Evolutionary conservation across 53 echinoderm and acorn worm genomes (phyloP).

Genomic region (Hippasteria phrygiana): DNA sequence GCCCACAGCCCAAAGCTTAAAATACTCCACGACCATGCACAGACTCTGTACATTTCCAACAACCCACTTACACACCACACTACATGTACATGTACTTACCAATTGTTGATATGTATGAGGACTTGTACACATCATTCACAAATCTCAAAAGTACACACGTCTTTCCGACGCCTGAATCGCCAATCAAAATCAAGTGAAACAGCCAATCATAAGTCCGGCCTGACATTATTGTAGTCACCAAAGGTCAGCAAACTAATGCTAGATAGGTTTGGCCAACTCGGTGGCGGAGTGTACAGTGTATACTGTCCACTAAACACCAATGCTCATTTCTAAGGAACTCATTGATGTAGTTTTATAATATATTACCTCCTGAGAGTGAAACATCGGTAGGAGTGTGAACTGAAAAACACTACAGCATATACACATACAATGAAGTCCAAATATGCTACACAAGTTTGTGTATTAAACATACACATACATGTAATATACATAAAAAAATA

Average conservation of each 20-base stretch:
- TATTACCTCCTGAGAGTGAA: neutral
- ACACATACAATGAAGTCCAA: neutral
- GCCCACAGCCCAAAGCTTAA: too few relatives aligned
- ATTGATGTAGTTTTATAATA: too few relatives aligned
- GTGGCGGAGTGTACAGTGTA: too few relatives aligned
- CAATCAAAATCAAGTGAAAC: conserved; percentile 89
- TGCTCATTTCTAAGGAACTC: too few relatives aligned
- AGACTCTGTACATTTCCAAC: too few relatives aligned
- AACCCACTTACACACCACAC: too few relatives aligned
- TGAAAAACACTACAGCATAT: neutral
- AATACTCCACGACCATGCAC: too few relatives aligned
- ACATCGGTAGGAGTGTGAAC: neutral
- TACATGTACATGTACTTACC: too few relatives aligned
- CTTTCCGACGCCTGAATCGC: conserved; percentile 95
- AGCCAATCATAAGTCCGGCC: conserved; percentile 83
- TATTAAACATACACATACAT: neutral
- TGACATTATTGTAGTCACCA: conserved; percentile 32
- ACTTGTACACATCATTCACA: conserved; percentile 83
- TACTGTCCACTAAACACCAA: too few relatives aligned
- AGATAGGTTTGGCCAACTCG: neutral
- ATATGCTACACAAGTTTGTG: too few relatives aligned
- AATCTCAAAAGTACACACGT: conserved; percentile 94
- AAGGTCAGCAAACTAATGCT: neutral
- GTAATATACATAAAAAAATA: neutral
- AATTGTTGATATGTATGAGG: conserved; percentile 95